Evolutionary conservation across 2,113 vertebrate genomes (phyloP), one percentile per base, ranked within the genome.

Genomic region (Archilochus colubris): DNA sequence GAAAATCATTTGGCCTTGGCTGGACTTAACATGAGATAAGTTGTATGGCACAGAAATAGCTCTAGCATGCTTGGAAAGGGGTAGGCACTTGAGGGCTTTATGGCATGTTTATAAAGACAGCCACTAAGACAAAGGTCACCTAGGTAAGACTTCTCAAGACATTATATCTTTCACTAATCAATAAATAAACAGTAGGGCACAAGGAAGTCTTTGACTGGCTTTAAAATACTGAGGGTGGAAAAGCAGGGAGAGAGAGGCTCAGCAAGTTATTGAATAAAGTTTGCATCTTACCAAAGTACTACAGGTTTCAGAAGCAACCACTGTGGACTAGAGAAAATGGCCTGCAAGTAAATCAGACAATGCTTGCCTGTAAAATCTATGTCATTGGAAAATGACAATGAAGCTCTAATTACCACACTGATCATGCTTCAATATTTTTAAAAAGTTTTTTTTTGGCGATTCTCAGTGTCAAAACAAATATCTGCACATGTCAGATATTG

Each of bases 381-480:
- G 74, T 66, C 78, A 68, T 76, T 67, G 54, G 82, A 38, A 97
- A 97, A 96, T 69, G n/a, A 88, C 89, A 95, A 92, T 88, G 87
- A 89, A 79, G 57, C 67, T 88, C 82, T 95, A 96, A 89, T 92
- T 96, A 97, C 86, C 53, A 7, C 79, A 95, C 38, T 88, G 91
- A 89, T 33, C 20, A 43, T 53, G 43, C 94, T 97, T 88, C 24
- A 89, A 91, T 95, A 85, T 57, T 53, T 66, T 63, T 82, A 91
- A 92, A 81, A 64, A 50, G 11, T 12, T 40, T 40, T 40, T 40
- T 40, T 40, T 40, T 40, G 40, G 73, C 76, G 94, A 83, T 85
- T 95, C 91, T 94, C 23, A 38, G 57, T 92, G 95, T 97, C 63
- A 64, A 97, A 98, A 97, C 88, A 97, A 97, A 74, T 93, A 96